Conservation (phyloP, 2,888 invertebrate species). For the Schizotus pectinicornis region DNA sequence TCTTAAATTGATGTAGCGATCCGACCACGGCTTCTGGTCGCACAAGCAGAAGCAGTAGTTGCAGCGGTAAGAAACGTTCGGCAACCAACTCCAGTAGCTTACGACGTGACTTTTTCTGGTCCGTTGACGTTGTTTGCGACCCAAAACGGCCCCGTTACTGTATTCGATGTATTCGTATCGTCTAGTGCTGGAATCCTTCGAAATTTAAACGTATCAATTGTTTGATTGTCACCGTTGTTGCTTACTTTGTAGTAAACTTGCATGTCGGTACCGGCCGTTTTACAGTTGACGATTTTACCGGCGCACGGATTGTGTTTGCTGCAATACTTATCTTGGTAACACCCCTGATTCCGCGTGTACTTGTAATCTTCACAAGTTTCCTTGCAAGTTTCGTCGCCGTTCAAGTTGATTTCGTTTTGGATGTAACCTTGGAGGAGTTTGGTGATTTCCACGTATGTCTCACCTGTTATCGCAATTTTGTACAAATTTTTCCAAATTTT, state of each 20-base stretch:
- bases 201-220: neutral
- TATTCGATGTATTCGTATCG: neutral
- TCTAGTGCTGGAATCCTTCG: neutral
- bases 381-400: conserved; percentile 70
- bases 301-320: conserved; percentile 68
- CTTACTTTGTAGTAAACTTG: conserved; percentile 79
- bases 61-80: conserved; percentile 71
- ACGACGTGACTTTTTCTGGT: conserved; percentile 60
- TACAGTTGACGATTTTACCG: conserved; percentile 70
- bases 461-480: conserved; percentile 50
- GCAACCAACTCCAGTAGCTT: conserved; percentile 86
- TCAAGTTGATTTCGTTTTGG: conserved; percentile 86
- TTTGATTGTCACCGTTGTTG: conserved; percentile 28
- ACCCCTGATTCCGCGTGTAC: conserved; percentile 69
- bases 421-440: conserved; percentile 81
- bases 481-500: conserved; percentile 36
- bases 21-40: conserved; percentile 68
- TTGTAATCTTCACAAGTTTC: conserved; percentile 79
- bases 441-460: conserved; percentile 76
- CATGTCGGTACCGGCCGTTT: conserved; percentile 82
- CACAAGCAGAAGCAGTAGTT: conserved; percentile 83
- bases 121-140: too few species aligned
- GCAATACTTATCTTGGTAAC: conserved; percentile 74
- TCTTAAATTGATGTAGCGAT: conserved; percentile 78
- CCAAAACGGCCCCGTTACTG: neutral